A percentile compares a stretch with the other conserved stretches of the same genome.
Evolutionary conservation across 1,140 invertebrate species (phyloP).

Genomic region (Phenacoccus solenopsis): DNA sequence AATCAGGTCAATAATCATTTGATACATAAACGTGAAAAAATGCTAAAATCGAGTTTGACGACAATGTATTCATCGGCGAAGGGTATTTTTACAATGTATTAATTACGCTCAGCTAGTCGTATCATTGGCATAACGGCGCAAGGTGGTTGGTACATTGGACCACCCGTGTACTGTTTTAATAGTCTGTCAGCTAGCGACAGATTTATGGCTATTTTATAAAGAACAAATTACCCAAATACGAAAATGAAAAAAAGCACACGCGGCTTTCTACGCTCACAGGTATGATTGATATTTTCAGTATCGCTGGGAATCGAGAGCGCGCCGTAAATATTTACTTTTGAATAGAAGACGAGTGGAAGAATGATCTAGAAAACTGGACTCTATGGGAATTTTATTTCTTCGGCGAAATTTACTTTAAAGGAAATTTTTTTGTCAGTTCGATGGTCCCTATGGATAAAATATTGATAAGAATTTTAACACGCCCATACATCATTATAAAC

Average conservation of each 20-base stretch:
- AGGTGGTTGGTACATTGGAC: background rate
- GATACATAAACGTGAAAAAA: too few relatives aligned
- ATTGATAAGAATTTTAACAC: too few relatives aligned
- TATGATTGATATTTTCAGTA: conserved; percentile 12
- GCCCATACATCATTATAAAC: background rate
- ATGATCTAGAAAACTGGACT: too few relatives aligned
- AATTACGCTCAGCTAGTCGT: background rate
- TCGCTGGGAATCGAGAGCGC: background rate
- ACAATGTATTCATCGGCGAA: background rate
- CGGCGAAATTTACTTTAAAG: background rate
- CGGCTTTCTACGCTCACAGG: conserved; percentile 6
- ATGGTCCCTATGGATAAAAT: too few relatives aligned
- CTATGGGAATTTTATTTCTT: too few relatives aligned
- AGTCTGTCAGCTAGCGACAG: conserved; percentile 15
- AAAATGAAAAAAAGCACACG: background rate
- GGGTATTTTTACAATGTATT: background rate
- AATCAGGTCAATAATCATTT: too few relatives aligned
- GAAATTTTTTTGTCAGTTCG: too few relatives aligned
- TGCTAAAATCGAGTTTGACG: background rate
- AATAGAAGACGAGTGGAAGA: too few relatives aligned
- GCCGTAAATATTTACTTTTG: background rate
- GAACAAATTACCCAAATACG: background rate
- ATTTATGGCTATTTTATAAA: conserved; percentile 8
- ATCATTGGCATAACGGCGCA: background rate
- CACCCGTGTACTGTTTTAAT: conserved; percentile 16